phyloP scores from a whole-genome alignment of 2,113 vertebrate genomes.

The Zosterops hypoxanthus region DNA sequence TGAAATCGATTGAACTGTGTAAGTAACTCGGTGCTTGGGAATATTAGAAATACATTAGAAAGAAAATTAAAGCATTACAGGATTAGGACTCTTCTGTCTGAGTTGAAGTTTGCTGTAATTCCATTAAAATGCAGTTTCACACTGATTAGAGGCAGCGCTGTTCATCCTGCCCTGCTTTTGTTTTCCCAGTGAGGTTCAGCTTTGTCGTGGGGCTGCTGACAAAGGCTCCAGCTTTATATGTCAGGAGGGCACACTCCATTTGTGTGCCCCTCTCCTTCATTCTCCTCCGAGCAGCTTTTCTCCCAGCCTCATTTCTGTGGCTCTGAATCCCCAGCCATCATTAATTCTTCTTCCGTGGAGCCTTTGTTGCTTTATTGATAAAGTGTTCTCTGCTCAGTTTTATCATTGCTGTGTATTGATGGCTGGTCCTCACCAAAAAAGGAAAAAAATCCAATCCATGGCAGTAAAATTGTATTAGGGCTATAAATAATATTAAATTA shows the following conservation, averaged over 20 bases:
- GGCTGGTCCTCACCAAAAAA: neutral
- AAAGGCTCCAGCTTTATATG: neutral
- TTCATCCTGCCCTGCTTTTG: slow-evolving; percentile 12
- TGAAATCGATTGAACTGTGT: slow-evolving; percentile 36
- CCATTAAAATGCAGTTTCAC: slow-evolving; percentile 55
- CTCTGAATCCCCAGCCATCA: neutral
- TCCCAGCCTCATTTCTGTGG: neutral
- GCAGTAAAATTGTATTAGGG: neutral
- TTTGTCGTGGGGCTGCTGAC: neutral
- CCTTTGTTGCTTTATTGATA: slow-evolving; percentile 6
- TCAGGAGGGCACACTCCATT: neutral
- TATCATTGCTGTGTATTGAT: neutral
- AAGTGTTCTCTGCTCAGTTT: neutral
- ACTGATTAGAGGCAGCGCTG: neutral
- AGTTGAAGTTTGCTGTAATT: neutral
- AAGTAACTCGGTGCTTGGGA: neutral
- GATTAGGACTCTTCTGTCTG: slow-evolving; percentile 37
- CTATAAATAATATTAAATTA: neutral
- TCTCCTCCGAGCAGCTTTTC: neutral
- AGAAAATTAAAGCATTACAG: slow-evolving; percentile 43
- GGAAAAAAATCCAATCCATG: neutral
- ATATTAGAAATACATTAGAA: slow-evolving; percentile 36
- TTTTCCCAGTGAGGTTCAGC: neutral
- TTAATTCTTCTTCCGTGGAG: neutral
- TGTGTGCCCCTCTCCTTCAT: neutral